Conservation (phyloP, 1,140 invertebrate genomes). For the Pogonognathellus flavescens region DNA sequence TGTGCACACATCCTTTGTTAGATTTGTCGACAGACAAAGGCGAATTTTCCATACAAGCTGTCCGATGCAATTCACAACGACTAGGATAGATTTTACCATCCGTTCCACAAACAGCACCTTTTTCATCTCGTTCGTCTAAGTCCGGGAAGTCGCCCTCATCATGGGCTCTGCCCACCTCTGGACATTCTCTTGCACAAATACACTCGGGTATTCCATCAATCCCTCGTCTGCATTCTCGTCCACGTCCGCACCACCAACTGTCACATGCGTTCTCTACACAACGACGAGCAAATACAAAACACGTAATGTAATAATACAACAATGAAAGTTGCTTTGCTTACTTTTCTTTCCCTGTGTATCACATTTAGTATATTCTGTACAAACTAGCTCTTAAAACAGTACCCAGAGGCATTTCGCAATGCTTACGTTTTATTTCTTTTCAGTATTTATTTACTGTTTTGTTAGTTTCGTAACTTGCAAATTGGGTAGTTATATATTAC, state of each 20-base stretch:
- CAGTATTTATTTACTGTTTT: no score
- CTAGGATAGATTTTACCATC: conserved; percentile 74
- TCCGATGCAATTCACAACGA: conserved; percentile 82
- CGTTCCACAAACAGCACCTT: conserved; percentile 56
- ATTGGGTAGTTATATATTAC: background rate
- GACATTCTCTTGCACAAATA: conserved; percentile 56
- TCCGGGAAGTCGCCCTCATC: conserved; percentile 20
- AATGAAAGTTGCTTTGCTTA: background rate
- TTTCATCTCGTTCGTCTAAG: conserved; percentile 33
- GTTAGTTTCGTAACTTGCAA: background rate
- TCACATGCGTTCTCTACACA: conserved; percentile 50
- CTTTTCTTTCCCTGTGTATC: background rate
- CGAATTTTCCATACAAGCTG: conserved; percentile 74
- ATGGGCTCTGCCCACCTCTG: conserved; percentile 18
- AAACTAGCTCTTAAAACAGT: background rate
- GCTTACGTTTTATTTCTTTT: no score
- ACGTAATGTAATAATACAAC: background rate
- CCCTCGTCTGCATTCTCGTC: conserved; percentile 53
- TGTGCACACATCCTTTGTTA: conserved; percentile 53
- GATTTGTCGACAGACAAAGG: conserved; percentile 54
- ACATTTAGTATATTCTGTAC: background rate
- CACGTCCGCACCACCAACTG: conserved; percentile 59
- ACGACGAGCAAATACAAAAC: background rate
- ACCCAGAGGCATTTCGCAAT: background rate
- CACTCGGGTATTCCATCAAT: conserved; percentile 54